Conservation (phyloP, 2,113 vertebrate genomes). For the Lophius piscatorius region DNA sequence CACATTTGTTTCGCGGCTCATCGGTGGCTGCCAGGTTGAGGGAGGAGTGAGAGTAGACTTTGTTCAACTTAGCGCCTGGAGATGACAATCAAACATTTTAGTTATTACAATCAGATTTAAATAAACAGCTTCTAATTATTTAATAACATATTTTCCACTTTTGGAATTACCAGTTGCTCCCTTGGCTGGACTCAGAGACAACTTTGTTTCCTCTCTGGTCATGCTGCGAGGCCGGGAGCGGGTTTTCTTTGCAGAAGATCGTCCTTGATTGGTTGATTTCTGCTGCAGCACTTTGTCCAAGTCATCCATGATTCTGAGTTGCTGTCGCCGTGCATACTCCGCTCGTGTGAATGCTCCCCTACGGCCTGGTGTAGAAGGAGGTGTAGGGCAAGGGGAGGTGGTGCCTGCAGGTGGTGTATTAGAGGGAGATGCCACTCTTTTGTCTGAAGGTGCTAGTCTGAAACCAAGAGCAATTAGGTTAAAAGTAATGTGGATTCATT, state of each 20-base stretch:
- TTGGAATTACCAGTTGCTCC: constrained; percentile 54
- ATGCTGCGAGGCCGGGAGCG: constrained; percentile 81
- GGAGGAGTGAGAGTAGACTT: constrained; percentile 82
- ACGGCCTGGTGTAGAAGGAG: constrained; percentile 78
- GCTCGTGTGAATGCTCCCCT: constrained; percentile 84
- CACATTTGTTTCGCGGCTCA: constrained; percentile 57
- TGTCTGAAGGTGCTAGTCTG: constrained; percentile 49
- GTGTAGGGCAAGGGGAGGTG: constrained; percentile 63
- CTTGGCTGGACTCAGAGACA: constrained; percentile 85
- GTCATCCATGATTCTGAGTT: constrained; percentile 80
- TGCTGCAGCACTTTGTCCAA: constrained; percentile 63
- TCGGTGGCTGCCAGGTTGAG: constrained; percentile 83
- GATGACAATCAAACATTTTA: constrained; percentile 40
- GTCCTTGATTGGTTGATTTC: constrained; percentile 43
- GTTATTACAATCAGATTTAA: neutral
- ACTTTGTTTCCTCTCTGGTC: constrained; percentile 83
- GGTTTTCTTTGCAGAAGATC: constrained; percentile 62
- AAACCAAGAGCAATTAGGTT: neutral
- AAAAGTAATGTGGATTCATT: neutral
- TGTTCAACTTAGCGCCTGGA: constrained; percentile 77
- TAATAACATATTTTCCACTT: neutral
- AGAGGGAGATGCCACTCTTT: constrained; percentile 55
- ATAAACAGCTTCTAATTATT: neutral
- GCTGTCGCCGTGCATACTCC: constrained; percentile 84
- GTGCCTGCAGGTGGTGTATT: constrained; percentile 60